Evolutionary conservation across 2,797 vertebrate species (phyloP), one percentile per base, ranked within the genome.

Genomic region (Podarcis siculus): DNA sequence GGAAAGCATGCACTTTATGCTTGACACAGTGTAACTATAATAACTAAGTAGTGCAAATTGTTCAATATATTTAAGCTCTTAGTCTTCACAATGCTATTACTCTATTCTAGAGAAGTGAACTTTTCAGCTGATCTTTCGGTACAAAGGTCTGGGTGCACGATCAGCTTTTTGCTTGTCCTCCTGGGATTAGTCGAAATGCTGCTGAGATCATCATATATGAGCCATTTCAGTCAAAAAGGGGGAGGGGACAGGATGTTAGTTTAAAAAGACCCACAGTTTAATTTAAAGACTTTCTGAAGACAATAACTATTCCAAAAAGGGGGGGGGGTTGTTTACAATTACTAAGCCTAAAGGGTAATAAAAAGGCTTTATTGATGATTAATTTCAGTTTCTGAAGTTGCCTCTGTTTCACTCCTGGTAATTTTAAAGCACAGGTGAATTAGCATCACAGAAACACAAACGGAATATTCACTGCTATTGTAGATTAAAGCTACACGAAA

Each of bases 131-230:
- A 85, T 90, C 42, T 89, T 93, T 87, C 86, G 93, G 87, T 93
- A 92, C 90, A 90, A 94, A 88, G 75, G 90, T 93, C 91, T 77
- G 90, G 90, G 89, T 94, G 94, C 95, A 93, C 92, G 72, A 93
- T 96, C 95, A 95, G 95, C 94, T 93, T 90, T 96, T 96, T 76
- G 64, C 93, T 95, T 95, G 79, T 96, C 81, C 86, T 91, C 89
- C 61, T 13, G 82, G 93, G 95, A 96, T 96, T 95, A 96, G 92
- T 15, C 27, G 91, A 93, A 91, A 92, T 90, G 90, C 39, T 93
- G 96, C 95, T 96, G 96, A 95, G 92, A 90, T 95, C 91, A 95
- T 93, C 95, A 95, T 64, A 88, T 92, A 35, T 7, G 77, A 0
- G 25, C 79, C 88, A 19, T 58, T 80, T 32, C 35, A 90, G 90